Percentiles rank a stretch among this genome's conserved stretches.
Evolutionary conservation across 2,888 invertebrate species (phyloP).

Genomic region (Cosmia pyralina): DNA sequence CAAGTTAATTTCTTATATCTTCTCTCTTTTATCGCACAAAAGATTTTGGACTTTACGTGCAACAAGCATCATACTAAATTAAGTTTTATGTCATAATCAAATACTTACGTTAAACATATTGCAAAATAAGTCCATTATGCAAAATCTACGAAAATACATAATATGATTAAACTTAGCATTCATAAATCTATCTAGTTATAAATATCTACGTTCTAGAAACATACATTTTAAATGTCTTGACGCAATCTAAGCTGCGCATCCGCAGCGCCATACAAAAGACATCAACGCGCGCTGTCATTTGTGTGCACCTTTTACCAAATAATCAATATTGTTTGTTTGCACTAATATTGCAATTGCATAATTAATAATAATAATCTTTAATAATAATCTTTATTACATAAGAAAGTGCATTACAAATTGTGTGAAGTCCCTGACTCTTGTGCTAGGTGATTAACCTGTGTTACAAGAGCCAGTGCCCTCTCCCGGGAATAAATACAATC

Average conservation of each 20-base stretch:
- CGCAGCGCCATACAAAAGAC: slow-evolving; percentile 67
- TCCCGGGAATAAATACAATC: too few relatives aligned
- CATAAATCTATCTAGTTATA: slow-evolving; percentile 4
- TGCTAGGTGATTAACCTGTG: too few relatives aligned
- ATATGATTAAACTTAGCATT: slow-evolving; percentile 4
- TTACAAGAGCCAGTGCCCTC: too few relatives aligned
- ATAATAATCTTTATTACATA: too few relatives aligned
- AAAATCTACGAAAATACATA: not conserved
- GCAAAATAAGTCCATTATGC: not conserved
- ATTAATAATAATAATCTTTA: too few relatives aligned
- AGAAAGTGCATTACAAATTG: too few relatives aligned
- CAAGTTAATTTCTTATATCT: not conserved
- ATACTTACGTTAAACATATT: not conserved
- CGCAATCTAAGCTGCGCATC: slow-evolving; percentile 16
- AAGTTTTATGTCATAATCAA: not conserved
- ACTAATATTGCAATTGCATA: not conserved
- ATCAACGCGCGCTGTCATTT: slow-evolving; percentile 68
- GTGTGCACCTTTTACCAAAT: not conserved
- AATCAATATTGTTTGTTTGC: not conserved
- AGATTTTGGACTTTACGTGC: not conserved
- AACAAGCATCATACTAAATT: not conserved
- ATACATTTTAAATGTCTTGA: not conserved
- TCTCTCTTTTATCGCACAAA: too few relatives aligned
- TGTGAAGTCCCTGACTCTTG: too few relatives aligned
- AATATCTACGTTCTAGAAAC: slow-evolving; percentile 1